phyloP scores from a whole-genome alignment of 2,113 vertebrate genomes.

The Urocolius indicus region DNA sequence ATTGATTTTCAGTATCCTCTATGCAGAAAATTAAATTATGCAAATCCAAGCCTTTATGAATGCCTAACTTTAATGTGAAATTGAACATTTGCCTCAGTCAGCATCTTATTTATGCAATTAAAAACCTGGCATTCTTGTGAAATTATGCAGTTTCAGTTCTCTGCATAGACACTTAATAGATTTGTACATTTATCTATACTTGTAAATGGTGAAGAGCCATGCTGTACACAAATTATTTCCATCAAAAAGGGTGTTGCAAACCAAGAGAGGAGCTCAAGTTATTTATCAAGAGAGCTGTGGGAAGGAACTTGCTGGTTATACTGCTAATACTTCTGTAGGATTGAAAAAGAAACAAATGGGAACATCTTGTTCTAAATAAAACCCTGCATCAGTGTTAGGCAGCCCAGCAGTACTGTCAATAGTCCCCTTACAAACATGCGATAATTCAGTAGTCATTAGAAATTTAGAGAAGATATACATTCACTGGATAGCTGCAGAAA shows the following conservation, averaged over 20 bases:
- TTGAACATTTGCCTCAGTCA: constrained; percentile 78
- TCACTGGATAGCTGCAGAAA: background rate
- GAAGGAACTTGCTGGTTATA: background rate
- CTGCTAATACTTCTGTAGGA: background rate
- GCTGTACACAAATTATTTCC: background rate
- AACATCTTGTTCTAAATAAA: constrained; percentile 14
- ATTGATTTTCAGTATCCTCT: constrained; percentile 88
- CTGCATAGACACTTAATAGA: constrained; percentile 17
- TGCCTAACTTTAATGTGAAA: constrained; percentile 73
- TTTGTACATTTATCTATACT: constrained; percentile 30
- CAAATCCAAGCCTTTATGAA: constrained; percentile 75
- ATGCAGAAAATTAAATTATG: constrained; percentile 92
- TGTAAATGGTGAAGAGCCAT: background rate
- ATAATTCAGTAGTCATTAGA: background rate
- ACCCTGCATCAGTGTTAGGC: background rate
- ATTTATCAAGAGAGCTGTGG: background rate
- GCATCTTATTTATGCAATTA: constrained; percentile 80
- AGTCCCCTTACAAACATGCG: background rate
- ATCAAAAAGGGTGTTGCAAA: background rate
- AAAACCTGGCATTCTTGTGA: constrained; percentile 58
- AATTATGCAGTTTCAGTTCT: constrained; percentile 56
- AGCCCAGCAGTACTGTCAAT: background rate
- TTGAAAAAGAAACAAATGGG: background rate
- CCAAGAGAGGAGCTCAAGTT: background rate
- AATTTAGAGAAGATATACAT: background rate